Conservation (phyloP, 1,140 invertebrate species). For the Ectropis grisescens region DNA sequence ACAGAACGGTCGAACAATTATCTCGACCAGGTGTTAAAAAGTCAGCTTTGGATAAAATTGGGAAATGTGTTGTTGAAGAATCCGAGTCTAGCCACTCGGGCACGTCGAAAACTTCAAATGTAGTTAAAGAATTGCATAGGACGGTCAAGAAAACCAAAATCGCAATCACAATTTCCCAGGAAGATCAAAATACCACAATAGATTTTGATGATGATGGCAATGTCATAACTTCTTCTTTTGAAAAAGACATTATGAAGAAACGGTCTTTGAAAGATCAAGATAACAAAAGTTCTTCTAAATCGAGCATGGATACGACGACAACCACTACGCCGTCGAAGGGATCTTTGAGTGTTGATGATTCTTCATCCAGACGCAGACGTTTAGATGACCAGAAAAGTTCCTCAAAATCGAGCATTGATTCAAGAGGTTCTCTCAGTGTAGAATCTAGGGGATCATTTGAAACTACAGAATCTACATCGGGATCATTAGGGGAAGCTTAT, state of each 20-base stretch:
- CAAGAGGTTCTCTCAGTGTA: slow-evolving; percentile 72
- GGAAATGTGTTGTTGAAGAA: slow-evolving; percentile 60
- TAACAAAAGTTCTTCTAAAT: slow-evolving; percentile 65
- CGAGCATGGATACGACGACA: slow-evolving; percentile 61
- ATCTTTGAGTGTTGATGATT: slow-evolving; percentile 65
- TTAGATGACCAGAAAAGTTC: slow-evolving; percentile 69
- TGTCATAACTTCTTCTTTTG: slow-evolving; percentile 57
- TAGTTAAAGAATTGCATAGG: slow-evolving; percentile 37
- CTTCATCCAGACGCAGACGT: slow-evolving; percentile 54
- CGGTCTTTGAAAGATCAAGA: slow-evolving; percentile 56
- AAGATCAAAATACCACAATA: slow-evolving; percentile 66
- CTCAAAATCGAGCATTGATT: slow-evolving; percentile 74
- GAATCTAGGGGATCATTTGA: slow-evolving; percentile 78
- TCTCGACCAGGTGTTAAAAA: slow-evolving; percentile 45
- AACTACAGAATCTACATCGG: slow-evolving; percentile 81
- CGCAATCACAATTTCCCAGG: slow-evolving; percentile 66
- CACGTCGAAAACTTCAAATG: slow-evolving; percentile 48
- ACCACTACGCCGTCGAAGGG: slow-evolving; percentile 63
- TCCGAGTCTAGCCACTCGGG: slow-evolving; percentile 66
- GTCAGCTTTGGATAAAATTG: slow-evolving; percentile 54
- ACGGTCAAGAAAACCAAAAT: slow-evolving; percentile 63
- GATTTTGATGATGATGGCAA: slow-evolving; percentile 64
- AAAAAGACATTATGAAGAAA: slow-evolving; percentile 52
- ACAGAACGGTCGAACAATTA: slow-evolving; percentile 62
- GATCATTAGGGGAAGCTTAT: slow-evolving; percentile 77